phyloP scores from a whole-genome alignment of 2,113 vertebrate genomes.

The Calypte anna region DNA sequence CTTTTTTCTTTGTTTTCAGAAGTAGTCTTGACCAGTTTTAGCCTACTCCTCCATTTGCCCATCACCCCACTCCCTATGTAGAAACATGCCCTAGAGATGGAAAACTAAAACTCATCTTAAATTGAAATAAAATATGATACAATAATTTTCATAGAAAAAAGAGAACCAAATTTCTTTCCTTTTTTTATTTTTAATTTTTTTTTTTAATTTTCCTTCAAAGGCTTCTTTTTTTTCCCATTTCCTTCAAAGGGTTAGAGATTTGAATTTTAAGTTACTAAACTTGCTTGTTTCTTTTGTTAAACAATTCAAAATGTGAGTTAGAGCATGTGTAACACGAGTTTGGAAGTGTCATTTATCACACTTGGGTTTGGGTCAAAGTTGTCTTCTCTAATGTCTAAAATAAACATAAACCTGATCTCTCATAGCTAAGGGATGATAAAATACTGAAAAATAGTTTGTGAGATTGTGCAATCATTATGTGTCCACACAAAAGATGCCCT shows the following conservation, averaged over 20 bases:
- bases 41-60: background rate
- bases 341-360: background rate
- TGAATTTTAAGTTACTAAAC: background rate
- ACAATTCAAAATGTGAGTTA: background rate
- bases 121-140: background rate
- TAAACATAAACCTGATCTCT: background rate
- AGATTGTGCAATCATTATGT: background rate
- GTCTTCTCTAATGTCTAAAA: background rate
- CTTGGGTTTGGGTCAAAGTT: background rate
- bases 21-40: background rate
- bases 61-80: fast-evolving
- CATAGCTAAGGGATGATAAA: background rate
- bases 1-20: background rate
- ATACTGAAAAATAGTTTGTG: background rate
- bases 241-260: background rate
- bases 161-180: background rate
- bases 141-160: background rate
- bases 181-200: background rate
- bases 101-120: background rate
- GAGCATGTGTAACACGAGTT: background rate
- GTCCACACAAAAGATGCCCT: conserved; percentile 13
- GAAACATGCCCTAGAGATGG: background rate
- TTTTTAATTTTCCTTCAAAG: background rate
- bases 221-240: no score
- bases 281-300: background rate